phyloP scores from a whole-genome alignment of 1,140 invertebrate species.

The Drosophila erecta region DNA sequence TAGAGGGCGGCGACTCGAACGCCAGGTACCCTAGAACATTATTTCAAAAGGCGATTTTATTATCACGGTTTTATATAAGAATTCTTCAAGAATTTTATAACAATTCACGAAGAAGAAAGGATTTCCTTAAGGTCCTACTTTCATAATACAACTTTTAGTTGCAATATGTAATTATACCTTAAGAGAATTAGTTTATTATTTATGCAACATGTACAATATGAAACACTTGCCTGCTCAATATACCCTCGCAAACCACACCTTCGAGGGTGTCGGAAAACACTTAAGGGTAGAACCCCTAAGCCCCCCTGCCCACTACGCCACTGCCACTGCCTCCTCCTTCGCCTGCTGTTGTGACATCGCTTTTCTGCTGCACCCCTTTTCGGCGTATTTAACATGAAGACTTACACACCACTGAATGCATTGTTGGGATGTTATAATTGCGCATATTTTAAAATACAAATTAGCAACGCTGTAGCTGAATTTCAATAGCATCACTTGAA shows the following conservation, averaged over 20 bases:
- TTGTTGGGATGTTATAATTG: conserved; percentile 76
- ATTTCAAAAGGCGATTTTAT: background rate
- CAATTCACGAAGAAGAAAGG: no score
- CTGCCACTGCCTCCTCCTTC: conserved; percentile 19
- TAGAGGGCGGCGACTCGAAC: background rate
- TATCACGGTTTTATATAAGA: no score
- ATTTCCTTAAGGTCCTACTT: no score
- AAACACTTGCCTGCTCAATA: no score
- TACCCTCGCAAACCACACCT: background rate
- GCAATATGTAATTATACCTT: no score
- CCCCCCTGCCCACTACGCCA: background rate
- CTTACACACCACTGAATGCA: conserved; percentile 73
- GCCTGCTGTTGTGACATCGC: conserved; percentile 67
- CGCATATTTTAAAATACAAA: conserved; percentile 83
- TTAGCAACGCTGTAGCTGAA: conserved; percentile 81
- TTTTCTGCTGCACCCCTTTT: conserved; percentile 59
- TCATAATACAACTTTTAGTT: no score
- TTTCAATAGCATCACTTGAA: conserved; percentile 63
- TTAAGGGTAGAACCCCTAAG: conserved; percentile 57
- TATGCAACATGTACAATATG: no score
- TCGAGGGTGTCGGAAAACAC: conserved; percentile 39
- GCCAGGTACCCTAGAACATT: conserved; percentile 13
- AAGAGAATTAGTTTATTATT: no score
- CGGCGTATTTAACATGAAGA: conserved; percentile 73
- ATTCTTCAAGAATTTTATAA: no score